Evolutionary conservation across 2,888 invertebrate genomes (phyloP).

Genomic region (Mythimna albipuncta): DNA sequence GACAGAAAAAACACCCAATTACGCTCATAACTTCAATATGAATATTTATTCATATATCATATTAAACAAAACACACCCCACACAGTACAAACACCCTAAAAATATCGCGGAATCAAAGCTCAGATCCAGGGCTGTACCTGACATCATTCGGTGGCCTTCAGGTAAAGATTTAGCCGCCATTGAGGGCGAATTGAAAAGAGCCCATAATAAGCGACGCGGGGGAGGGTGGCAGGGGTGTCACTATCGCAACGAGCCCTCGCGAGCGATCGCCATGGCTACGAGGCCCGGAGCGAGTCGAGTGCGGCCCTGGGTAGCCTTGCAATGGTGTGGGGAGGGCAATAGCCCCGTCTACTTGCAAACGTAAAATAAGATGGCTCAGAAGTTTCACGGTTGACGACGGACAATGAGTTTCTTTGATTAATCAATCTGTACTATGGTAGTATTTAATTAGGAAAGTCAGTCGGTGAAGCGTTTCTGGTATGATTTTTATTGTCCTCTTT

Average conservation of each 20-base stretch:
- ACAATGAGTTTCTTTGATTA: not conserved
- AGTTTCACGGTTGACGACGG: conserved; percentile 36
- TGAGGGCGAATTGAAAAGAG: conserved; percentile 87
- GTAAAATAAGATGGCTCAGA: conserved; percentile 64
- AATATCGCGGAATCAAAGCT: conserved; percentile 67
- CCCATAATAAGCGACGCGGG: conserved; percentile 79
- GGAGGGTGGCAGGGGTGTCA: conserved; percentile 76
- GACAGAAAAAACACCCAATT: conserved; percentile 4
- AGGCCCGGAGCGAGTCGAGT: conserved; percentile 77
- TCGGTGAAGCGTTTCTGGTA: not conserved
- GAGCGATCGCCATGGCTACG: conserved; percentile 86
- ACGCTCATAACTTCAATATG: conserved; percentile 1
- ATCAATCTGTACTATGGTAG: not conserved
- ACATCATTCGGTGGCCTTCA: conserved; percentile 80
- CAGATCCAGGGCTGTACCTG: conserved; percentile 69
- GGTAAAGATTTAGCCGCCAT: conserved; percentile 85
- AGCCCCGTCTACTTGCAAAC: conserved; percentile 84
- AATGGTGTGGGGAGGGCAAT: conserved; percentile 91
- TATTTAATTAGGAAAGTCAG: not conserved
- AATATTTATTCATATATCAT: conserved; percentile 20
- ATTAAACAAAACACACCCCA: conserved; percentile 44
- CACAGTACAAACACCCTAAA: conserved; percentile 48
- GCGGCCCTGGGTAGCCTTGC: conserved; percentile 91
- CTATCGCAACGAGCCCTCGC: conserved; percentile 87
- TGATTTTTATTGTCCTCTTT: no score